Conservation (phyloP, 2,797 vertebrate species). For the Monodelphis domestica region DNA sequence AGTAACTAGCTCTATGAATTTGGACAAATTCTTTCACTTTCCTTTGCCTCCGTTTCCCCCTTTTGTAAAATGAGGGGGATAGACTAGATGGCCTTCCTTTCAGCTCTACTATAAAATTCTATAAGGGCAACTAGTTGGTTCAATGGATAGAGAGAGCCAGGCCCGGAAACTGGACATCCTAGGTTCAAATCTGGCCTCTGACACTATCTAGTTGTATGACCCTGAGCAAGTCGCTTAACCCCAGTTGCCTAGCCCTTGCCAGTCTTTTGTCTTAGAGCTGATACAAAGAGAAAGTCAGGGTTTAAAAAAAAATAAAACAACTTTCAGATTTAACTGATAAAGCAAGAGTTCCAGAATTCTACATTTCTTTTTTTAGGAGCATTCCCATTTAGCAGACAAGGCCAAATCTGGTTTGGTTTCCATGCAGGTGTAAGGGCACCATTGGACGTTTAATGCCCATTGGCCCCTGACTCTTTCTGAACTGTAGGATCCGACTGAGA, state of each 20-base stretch:
- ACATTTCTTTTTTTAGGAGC: background rate
- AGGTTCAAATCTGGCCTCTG: too few species aligned
- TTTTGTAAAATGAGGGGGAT: background rate
- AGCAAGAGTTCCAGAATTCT: background rate
- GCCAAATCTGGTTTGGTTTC: conserved; percentile 54
- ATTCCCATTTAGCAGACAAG: conserved; percentile 9
- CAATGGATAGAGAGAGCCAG: too few species aligned
- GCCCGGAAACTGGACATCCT: too few species aligned
- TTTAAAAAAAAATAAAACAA: too few species aligned
- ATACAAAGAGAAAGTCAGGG: too few species aligned
- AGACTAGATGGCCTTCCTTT: background rate
- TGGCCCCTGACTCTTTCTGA: conserved; percentile 63
- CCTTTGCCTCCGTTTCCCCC: conserved; percentile 17
- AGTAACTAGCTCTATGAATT: background rate
- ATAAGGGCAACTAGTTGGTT: too few species aligned
- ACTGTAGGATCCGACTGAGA: conserved; percentile 52
- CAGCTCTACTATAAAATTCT: conserved; percentile 1
- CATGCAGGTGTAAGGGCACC: conserved; percentile 57
- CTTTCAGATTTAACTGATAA: conserved; percentile 32
- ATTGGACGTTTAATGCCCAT: conserved; percentile 60
- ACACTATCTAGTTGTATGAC: too few species aligned
- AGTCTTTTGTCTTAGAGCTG: too few species aligned
- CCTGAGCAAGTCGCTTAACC: too few species aligned
- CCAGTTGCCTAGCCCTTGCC: too few species aligned
- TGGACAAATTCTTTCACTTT: conserved; percentile 1